A percentile compares a stretch with the other conserved stretches of the same genome.
Conservation (phyloP, 23 tunicate species). For the Trididemnum nubilum region DNA sequence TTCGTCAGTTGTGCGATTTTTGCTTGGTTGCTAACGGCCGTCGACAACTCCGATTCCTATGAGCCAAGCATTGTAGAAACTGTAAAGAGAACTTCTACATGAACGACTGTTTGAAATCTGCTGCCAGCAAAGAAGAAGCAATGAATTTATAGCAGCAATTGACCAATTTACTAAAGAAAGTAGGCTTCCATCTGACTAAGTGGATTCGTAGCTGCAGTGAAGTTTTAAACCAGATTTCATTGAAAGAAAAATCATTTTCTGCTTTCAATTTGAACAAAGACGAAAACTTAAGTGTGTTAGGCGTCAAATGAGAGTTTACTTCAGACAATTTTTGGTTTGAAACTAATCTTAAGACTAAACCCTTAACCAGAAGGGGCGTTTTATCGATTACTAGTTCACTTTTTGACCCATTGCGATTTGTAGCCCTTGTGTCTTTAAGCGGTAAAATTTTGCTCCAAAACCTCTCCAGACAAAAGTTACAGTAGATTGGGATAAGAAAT, state of each 20-base stretch:
- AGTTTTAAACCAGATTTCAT: background rate
- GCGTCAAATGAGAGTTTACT: background rate
- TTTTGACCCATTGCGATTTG: background rate
- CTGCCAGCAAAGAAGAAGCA: background rate
- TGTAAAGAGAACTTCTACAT: background rate
- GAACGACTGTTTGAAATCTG: background rate
- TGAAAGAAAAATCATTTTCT: background rate
- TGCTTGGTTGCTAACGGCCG: background rate
- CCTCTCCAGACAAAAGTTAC: background rate
- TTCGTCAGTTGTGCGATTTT: background rate
- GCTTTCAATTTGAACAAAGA: background rate
- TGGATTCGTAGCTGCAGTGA: background rate
- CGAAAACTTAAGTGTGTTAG: background rate
- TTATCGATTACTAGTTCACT: background rate
- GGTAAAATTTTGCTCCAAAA: background rate
- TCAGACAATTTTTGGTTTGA: background rate
- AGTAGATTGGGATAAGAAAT: background rate
- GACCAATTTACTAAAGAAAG: background rate
- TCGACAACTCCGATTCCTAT: background rate
- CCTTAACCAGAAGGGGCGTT: background rate
- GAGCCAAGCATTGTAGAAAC: background rate
- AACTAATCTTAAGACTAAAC: background rate
- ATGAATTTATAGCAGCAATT: background rate
- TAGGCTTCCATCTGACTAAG: background rate
- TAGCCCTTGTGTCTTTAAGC: background rate